A percentile compares a stretch with the other conserved stretches of the same genome.
Conservation (phyloP, 2,797 vertebrate genomes). For the Poecilia wingei region DNA sequence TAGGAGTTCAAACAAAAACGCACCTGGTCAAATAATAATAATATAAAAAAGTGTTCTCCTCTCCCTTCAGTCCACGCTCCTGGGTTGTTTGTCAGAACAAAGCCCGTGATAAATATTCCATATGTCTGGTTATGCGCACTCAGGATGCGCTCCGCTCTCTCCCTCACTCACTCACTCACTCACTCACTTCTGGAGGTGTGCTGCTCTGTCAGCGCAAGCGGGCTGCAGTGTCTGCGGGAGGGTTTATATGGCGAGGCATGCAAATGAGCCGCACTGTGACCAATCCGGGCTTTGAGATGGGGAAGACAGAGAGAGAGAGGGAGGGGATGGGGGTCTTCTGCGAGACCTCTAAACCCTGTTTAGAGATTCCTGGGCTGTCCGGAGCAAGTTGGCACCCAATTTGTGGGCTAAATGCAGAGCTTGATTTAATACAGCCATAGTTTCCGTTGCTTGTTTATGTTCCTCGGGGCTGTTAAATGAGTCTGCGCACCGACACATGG, state of each 20-base stretch:
- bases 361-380: slow-evolving; percentile 82
- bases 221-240: slow-evolving; percentile 80
- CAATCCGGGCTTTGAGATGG: slow-evolving; percentile 72
- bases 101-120: slow-evolving; percentile 62
- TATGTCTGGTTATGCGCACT: slow-evolving; percentile 66
- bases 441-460: slow-evolving; percentile 75
- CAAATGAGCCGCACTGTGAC: slow-evolving; percentile 87
- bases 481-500: slow-evolving; percentile 60
- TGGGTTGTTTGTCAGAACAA: slow-evolving; percentile 16
- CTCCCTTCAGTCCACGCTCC: slow-evolving; percentile 29
- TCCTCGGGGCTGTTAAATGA: slow-evolving; percentile 65
- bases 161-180: slow-evolving; percentile 15
- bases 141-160: slow-evolving; percentile 53
- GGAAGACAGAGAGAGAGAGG: neutral
- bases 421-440: slow-evolving; percentile 74
- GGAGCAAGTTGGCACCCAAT: slow-evolving; percentile 73
- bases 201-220: slow-evolving; percentile 71
- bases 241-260: slow-evolving; percentile 90
- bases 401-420: slow-evolving; percentile 69
- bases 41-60: slow-evolving; percentile 8
- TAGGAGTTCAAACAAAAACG: slow-evolving; percentile 28
- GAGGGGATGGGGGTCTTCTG: slow-evolving; percentile 62
- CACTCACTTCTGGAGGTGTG: slow-evolving; percentile 59
- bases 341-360: slow-evolving; percentile 80
- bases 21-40: neutral